Conservation (phyloP, 2,113 vertebrate species). For the Paralichthys olivaceus region DNA sequence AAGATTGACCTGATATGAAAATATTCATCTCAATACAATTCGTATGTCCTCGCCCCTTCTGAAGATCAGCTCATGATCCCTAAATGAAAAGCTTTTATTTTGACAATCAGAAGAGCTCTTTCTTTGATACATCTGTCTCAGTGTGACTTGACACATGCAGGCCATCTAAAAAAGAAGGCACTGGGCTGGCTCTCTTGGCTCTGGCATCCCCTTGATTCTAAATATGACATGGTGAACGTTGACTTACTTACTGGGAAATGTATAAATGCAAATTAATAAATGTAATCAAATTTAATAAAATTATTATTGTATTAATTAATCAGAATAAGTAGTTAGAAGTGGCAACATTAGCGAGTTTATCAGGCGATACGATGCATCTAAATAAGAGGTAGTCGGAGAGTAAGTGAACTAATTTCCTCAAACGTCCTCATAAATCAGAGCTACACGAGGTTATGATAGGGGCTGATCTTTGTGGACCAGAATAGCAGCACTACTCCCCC, state of each 20-base stretch:
- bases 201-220: not conserved
- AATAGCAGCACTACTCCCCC: constrained; percentile 43
- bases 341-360: not conserved
- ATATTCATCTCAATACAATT: too few species aligned
- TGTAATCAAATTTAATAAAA: too few species aligned
- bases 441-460: not conserved
- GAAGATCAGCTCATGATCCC: not conserved
- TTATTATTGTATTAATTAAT: too few species aligned
- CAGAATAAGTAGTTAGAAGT: not conserved
- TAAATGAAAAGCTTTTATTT: constrained; percentile 7
- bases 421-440: constrained; percentile 11
- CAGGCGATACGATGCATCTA: not conserved
- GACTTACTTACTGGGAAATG: too few species aligned
- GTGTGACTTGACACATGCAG: not conserved
- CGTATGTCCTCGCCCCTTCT: too few species aligned
- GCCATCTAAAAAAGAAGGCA: not conserved
- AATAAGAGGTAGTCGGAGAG: not conserved
- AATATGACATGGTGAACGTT: not conserved
- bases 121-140: not conserved
- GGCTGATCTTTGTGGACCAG: constrained; percentile 36
- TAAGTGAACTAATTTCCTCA: not conserved
- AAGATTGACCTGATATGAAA: too few species aligned
- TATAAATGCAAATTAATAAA: not conserved
- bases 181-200: not conserved
- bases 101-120: not conserved